Evolutionary conservation across 1,140 invertebrate species (phyloP), one percentile per base, ranked within the genome.

Genomic region (Bombus superbus): DNA sequence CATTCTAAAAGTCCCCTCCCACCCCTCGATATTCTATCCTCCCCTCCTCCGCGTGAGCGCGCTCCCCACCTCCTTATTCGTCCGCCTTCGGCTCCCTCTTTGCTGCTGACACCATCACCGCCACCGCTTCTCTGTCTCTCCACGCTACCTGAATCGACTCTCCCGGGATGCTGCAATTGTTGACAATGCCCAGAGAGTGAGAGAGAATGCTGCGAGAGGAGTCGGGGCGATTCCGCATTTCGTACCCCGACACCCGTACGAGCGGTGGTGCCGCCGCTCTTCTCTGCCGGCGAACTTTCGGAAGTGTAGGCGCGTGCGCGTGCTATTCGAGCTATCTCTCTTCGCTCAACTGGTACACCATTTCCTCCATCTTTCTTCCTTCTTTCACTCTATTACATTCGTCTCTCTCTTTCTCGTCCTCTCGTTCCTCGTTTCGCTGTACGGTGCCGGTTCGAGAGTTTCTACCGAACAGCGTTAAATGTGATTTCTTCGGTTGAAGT

Each of bases 81-180:
- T 81, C 90, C 86, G 87, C 83, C 85, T 87, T 84, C 71, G 74
- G 88, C 85, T 83, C 88, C 85, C 88, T 85, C 88, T 87, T 87
- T 86, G 76, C 88, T 73, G 85, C 85, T 86, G 77, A 69, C 86
- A 78, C 81, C 77, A 64, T 68, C 66, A 42, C 47, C 73, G 74
- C 75, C 74, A 32, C 80, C 89, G 72, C 76, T 83, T 90, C 88
- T 87, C 89, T 87, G 88, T 89, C 88, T 89, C 89, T 89, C 85
- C 78, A 74, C 88, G 88, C 88, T 92, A 89, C 88, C 91, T 92
- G 88, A 90, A 92, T 92, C 91, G 90, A 92, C 92, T 92, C 90
- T 88, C 88, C 89, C 91, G 91, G 91, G 92, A 91, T 92, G 92
- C 93, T 94, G 93, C 91, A 94, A 94, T 94, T 94, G 93, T 94